Percentiles rank a stretch among this genome's conserved stretches.
Evolutionary conservation across 2,888 invertebrate species (phyloP).

Genomic region (Chydorus sphaericus): DNA sequence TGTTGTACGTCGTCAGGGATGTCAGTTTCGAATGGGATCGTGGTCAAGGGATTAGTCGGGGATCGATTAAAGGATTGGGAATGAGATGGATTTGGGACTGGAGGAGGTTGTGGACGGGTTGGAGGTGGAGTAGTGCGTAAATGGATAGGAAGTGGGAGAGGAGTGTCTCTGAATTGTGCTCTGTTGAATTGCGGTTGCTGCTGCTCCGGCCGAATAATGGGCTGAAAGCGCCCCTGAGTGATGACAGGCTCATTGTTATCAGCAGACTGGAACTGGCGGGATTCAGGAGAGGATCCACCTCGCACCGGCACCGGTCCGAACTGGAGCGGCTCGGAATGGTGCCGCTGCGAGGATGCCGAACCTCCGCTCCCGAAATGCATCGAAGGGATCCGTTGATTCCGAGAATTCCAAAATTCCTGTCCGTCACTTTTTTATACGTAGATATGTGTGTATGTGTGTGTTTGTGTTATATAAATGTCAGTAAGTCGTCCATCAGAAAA

Average conservation of each 20-base stretch:
- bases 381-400: neutral
- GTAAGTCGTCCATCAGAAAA: too few relatives aligned
- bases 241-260: too few relatives aligned
- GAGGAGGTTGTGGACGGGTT: too few relatives aligned
- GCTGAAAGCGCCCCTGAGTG: neutral
- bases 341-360: neutral
- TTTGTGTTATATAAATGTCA: too few relatives aligned
- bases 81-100: too few relatives aligned
- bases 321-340: neutral
- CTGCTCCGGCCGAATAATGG: neutral
- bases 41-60: too few relatives aligned
- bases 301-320: neutral
- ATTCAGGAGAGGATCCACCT: neutral
- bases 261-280: neutral
- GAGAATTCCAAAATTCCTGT: neutral
- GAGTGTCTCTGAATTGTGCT: neutral
- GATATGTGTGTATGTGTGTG: neutral
- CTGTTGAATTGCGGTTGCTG: neutral
- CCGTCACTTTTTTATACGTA: neutral
- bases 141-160: too few relatives aligned
- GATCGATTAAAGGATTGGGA: too few relatives aligned
- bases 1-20: too few relatives aligned
- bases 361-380: neutral
- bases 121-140: too few relatives aligned
- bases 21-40: too few relatives aligned